Conservation (phyloP, 1,140 invertebrate genomes). For the Glossosoma conforme region DNA sequence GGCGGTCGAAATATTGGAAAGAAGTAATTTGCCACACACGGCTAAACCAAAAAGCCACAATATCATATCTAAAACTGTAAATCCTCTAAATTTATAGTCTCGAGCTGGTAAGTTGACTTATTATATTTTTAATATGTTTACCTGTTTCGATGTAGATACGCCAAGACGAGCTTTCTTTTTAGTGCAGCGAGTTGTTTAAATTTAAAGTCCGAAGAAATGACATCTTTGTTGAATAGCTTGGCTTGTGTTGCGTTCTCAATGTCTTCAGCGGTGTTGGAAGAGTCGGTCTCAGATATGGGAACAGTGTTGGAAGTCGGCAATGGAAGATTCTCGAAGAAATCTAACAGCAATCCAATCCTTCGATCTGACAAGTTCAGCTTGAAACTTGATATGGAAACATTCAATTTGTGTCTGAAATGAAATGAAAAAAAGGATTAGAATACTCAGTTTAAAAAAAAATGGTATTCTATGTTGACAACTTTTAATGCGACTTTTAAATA, state of each 20-base stretch:
- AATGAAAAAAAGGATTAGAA: slow-evolving; percentile 25
- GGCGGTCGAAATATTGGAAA: too few species aligned
- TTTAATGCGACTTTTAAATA: too few species aligned
- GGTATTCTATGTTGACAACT: too few species aligned
- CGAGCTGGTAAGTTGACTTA: too few species aligned
- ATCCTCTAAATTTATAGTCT: neutral
- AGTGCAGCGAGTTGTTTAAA: slow-evolving; percentile 41
- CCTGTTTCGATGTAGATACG: slow-evolving; percentile 46
- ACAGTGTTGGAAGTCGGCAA: slow-evolving; percentile 48
- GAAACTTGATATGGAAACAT: slow-evolving; percentile 64
- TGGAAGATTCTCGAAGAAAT: slow-evolving; percentile 66
- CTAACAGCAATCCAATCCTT: slow-evolving; percentile 59
- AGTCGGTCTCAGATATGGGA: slow-evolving; percentile 45
- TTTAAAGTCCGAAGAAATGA: slow-evolving; percentile 39
- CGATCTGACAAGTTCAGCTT: slow-evolving; percentile 77
- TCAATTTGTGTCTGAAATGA: slow-evolving; percentile 68
- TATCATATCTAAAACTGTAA: slow-evolving; percentile 1
- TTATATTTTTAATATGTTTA: too few species aligned
- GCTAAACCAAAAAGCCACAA: too few species aligned
- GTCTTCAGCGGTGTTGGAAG: slow-evolving; percentile 35
- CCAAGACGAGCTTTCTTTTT: slow-evolving; percentile 45
- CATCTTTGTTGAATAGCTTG: slow-evolving; percentile 36
- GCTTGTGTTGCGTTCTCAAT: slow-evolving; percentile 37
- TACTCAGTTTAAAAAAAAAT: slow-evolving; percentile 1
- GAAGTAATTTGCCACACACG: too few species aligned